Base-by-base conservation (phyloP, 2,888 invertebrate species). In the Pediacus dermestoides region DNA sequence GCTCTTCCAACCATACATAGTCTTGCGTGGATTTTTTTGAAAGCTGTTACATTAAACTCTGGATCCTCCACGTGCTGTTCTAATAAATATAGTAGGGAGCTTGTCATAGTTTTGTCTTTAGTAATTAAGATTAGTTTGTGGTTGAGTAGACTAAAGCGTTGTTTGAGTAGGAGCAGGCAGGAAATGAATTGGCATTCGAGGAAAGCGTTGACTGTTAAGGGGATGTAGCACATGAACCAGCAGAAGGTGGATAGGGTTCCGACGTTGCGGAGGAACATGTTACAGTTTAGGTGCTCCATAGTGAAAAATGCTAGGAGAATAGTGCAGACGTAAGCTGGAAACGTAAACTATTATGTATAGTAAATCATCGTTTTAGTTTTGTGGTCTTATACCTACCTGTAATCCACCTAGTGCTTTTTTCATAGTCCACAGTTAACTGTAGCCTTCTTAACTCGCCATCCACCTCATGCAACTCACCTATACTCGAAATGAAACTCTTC, bases 201-300 rank as follows among this genome's bases (percentile, higher is more conserved):
- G 3, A 28, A 10, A 8, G 28, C 12, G n/a, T 28, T 28, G 3
- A 28, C 28, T 3, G 3, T n/a, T 28, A 28, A 28, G 3, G 28
- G 28, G 3, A 28, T 11, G 12, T 28, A 28, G 10, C 28, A 28
- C 28, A 28, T 28, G 28, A 28, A 28, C 28, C 28, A 28, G 12
- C 28, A 28, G 14, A 28, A 28, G 11, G 28, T 28, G 7, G 28
- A 28, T 9, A 28, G 3, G 7, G 28, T 13, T 4, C 28, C 28
- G 10, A 28, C 14, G n/a, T 28, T 28, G 11, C 28, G 28, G 4
- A 28, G 3, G 14, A 28, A 28, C 10, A 28, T 28, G 13, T 14
- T 28, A n/a, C 28, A 28, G n/a, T 28, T 28, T 14, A 28, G 10
- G 4, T 13, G 11, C 14, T 28, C 28, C 28, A 28, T 26, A 10